These are phyloP conservation scores for Caradrina kadenii DNA, from an alignment of 2,888 invertebrate species.

Conservation along the genomic window DNA sequence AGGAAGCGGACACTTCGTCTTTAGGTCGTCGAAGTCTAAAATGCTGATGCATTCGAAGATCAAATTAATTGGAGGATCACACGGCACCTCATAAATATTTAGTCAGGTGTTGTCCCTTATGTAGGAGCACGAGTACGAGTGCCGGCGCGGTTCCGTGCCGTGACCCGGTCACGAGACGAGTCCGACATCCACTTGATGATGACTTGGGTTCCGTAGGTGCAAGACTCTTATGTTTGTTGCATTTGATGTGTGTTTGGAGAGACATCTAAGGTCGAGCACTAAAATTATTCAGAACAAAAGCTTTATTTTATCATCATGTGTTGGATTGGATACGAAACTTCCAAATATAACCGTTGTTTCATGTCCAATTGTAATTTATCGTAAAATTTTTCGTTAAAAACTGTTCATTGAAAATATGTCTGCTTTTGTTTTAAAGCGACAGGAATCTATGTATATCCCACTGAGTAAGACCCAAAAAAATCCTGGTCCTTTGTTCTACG, in stretches of 20 bases:
- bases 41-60: constrained; percentile 40
- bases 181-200: constrained; percentile 69
- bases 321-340: not conserved
- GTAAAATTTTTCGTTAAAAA: too few species aligned
- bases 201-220: constrained; percentile 52
- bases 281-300: too few species aligned
- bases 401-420: too few species aligned
- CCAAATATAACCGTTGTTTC: not conserved
- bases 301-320: not conserved
- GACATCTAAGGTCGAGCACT: too few species aligned
- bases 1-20: constrained; percentile 32
- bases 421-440: too few species aligned
- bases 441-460: not conserved
- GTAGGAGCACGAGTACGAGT: constrained; percentile 52
- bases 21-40: constrained; percentile 26
- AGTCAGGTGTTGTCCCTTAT: constrained; percentile 63
- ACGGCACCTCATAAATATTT: constrained; percentile 59
- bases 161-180: constrained; percentile 82
- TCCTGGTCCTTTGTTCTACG: not conserved
- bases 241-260: not conserved
- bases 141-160: constrained; percentile 77
- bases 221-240: not conserved
- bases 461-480: not conserved
- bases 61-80: constrained; percentile 63
- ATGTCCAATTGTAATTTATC: too few species aligned